Conservation (phyloP, 2,888 invertebrate species). For the Embidobia sp. region DNA sequence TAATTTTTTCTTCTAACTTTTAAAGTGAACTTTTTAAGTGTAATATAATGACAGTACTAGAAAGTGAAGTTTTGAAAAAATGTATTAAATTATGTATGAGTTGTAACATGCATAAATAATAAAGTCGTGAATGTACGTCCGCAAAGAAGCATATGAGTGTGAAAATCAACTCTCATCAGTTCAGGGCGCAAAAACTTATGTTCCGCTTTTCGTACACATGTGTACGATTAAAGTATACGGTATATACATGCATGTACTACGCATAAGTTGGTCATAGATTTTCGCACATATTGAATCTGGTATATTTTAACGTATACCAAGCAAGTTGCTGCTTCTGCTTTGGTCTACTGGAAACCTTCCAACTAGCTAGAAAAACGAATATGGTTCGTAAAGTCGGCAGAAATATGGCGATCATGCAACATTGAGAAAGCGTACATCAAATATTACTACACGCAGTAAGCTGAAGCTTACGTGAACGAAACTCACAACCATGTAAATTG, state of each 20-base stretch:
- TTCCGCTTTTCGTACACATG: conserved; percentile 1
- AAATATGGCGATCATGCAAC: conserved; percentile 76
- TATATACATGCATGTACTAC: conserved; percentile 12
- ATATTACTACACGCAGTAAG: conserved; percentile 71
- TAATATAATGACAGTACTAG: too few relatives aligned
- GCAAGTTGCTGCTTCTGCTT: conserved; percentile 52
- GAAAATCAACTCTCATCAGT: too few relatives aligned
- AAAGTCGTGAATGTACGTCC: too few relatives aligned
- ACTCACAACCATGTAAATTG: not conserved
- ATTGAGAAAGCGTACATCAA: conserved; percentile 73
- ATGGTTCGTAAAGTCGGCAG: conserved; percentile 77
- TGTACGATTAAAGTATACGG: conserved; percentile 13
- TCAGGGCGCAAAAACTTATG: not conserved
- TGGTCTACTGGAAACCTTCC: conserved; percentile 75
- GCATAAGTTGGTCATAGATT: conserved; percentile 70
- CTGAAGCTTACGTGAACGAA: conserved; percentile 37
- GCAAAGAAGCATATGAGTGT: too few relatives aligned
- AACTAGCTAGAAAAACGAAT: conserved; percentile 77
- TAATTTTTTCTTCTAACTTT: too few relatives aligned
- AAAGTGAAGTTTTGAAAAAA: too few relatives aligned
- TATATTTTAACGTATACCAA: conserved; percentile 70
- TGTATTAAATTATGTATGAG: too few relatives aligned
- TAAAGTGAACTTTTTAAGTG: too few relatives aligned
- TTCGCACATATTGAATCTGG: conserved; percentile 74
- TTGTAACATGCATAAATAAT: too few relatives aligned